A percentile compares a stretch with the other conserved stretches of the same genome.
These are phyloP conservation scores for Cyclargus thomasi DNA, from an alignment of 1,140 invertebrate genomes.

Conservation along the genomic window DNA sequence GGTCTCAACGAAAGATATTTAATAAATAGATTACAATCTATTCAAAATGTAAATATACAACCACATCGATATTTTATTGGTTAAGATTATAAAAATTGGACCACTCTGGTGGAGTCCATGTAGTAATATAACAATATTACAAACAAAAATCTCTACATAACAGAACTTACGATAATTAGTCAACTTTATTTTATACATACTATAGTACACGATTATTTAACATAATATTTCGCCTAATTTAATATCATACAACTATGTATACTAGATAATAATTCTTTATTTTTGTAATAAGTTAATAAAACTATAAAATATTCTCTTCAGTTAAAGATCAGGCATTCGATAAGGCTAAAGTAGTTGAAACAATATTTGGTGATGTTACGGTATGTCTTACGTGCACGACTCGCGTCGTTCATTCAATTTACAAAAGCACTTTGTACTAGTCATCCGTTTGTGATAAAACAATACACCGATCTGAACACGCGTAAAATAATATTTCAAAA, in stretches of 20 bases:
- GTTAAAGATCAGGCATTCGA: constrained; percentile 69
- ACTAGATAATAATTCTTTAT: constrained; percentile 67
- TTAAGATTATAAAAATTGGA: constrained; percentile 75
- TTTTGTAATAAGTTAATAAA: constrained; percentile 75
- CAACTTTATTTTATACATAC: constrained; percentile 74
- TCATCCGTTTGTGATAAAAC: constrained; percentile 29
- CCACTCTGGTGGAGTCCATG: constrained; percentile 67
- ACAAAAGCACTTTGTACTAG: constrained; percentile 65
- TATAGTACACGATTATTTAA: constrained; percentile 72
- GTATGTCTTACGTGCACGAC: constrained; percentile 54
- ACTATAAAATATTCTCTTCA: constrained; percentile 74
- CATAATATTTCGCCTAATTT: constrained; percentile 68
- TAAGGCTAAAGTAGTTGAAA: constrained; percentile 73
- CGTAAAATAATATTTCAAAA: constrained; percentile 27
- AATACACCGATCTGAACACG: constrained; percentile 20
- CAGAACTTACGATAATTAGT: constrained; percentile 74
- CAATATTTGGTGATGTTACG: constrained; percentile 68
- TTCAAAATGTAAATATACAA: constrained; percentile 59
- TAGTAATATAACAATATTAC: constrained; percentile 73
- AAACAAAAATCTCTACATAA: constrained; percentile 75
- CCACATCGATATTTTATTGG: constrained; percentile 75
- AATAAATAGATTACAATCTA: constrained; percentile 48
- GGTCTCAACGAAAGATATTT: constrained; percentile 60
- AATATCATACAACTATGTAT: constrained; percentile 70
- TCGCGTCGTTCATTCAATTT: constrained; percentile 45